Percentiles rank a stretch among this genome's conserved stretches.
phyloP scores from a whole-genome alignment of 2,797 vertebrate species.

The Gastrophryne carolinensis region DNA sequence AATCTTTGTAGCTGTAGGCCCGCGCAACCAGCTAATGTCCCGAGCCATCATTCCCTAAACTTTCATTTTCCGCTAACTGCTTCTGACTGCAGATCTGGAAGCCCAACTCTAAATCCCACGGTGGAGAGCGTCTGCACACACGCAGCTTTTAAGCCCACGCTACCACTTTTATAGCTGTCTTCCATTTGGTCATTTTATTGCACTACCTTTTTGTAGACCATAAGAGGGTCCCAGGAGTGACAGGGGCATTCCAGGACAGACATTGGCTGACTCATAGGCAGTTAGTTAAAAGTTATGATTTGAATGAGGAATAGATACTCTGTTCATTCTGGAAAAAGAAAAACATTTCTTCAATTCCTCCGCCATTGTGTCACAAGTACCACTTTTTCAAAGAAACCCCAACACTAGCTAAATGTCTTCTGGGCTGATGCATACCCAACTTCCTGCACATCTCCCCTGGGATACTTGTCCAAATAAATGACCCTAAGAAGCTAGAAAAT shows the following conservation, averaged over 20 bases:
- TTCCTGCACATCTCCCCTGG: too few relatives aligned
- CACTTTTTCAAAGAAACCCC: too few relatives aligned
- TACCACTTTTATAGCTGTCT: not conserved
- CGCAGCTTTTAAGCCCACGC: not conserved
- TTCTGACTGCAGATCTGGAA: slow-evolving; percentile 37
- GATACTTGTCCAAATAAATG: too few relatives aligned
- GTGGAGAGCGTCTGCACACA: not conserved
- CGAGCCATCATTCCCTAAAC: slow-evolving; percentile 17
- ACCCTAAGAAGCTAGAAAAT: too few relatives aligned
- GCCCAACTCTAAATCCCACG: not conserved
- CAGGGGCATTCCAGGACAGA: not conserved
- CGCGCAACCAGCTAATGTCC: slow-evolving; percentile 29
- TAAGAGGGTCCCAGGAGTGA: not conserved
- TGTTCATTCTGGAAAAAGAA: too few relatives aligned
- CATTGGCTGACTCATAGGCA: too few relatives aligned
- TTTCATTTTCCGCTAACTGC: slow-evolving; percentile 20
- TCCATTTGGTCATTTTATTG: not conserved
- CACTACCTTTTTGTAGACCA: not conserved
- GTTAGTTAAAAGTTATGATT: too few relatives aligned
- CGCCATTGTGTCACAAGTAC: too few relatives aligned
- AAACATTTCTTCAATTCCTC: too few relatives aligned
- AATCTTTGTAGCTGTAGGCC: slow-evolving; percentile 28
- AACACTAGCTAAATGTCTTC: too few relatives aligned
- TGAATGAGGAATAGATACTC: too few relatives aligned
- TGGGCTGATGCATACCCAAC: too few relatives aligned